Evolutionary conservation across 2,113 vertebrate species (phyloP), one percentile per base, ranked within the genome.

Genomic region (Xenopus tropicalis): DNA sequence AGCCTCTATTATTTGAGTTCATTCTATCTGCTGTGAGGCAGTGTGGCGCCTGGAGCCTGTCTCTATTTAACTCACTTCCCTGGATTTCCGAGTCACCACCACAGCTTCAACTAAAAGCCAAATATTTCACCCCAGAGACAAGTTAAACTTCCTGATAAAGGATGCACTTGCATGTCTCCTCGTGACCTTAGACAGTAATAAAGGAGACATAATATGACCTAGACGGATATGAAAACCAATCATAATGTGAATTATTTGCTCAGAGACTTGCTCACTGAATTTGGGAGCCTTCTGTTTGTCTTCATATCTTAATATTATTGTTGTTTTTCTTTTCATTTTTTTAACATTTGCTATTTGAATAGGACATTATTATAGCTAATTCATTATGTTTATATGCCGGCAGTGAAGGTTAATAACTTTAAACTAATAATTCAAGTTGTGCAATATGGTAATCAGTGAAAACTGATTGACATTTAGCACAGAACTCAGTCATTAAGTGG

Each of bases 161-260:
- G 93, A 95, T 95, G 93, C 92, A 93, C 91, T 93, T 81, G 88
- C 86, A 48, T 94, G 89, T 92, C 93, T 94, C 89, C 83, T 54
- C 62, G 79, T 94, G 94, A 95, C 94, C 93, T 93, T 89, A 90
- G 84, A 90, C 91, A 87, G 85, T 87, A 93, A 94, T 95, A 93
- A 93, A 93, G 84, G 80, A 89, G 87, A 88, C 86, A 93, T 93
- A 94, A 91, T 87, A 87, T 77, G 87, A 90, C 90, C 88, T 85
- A 81, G 85, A 88, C 79, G 1, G 82, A 78, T 82, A 71, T 77
- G 82, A 79, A 85, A 86, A 81, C 74, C 79, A 69, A 82, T 79
- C 29, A 52, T 66, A 73, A 54, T 21, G 73, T 37, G 42, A 79
- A 68, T 76, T 85, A 76, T 82, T 79, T 82, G 80, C 79, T 56